A percentile compares a stretch with the other conserved stretches of the same genome.
Evolutionary conservation across 2,888 invertebrate genomes (phyloP).

Genomic region (Nemotelus pantherinus): DNA sequence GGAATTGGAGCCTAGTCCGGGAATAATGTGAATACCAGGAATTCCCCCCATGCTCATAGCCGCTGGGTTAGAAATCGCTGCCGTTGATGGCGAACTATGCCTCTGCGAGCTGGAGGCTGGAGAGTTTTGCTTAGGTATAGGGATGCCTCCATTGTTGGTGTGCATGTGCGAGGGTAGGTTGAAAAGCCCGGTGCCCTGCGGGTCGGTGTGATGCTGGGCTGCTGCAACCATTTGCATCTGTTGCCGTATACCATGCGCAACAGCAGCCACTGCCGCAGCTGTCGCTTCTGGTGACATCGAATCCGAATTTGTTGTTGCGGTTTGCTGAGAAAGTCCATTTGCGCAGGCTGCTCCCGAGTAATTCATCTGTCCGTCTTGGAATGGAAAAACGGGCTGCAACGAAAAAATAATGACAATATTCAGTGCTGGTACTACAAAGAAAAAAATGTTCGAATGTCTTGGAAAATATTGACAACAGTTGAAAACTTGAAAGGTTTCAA

Average conservation of each 20-base stretch:
- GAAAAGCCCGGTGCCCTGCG: conserved; percentile 66
- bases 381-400: conserved; percentile 66
- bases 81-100: conserved; percentile 50
- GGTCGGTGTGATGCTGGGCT: conserved; percentile 67
- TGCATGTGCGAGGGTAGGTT: conserved; percentile 61
- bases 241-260: conserved; percentile 84
- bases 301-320: conserved; percentile 66
- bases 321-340: conserved; percentile 69
- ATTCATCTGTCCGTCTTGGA: conserved; percentile 73
- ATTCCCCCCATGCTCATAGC: conserved; percentile 54
- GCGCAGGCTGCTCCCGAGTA: conserved; percentile 70
- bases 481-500: no score
- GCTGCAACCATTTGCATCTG: conserved; percentile 80
- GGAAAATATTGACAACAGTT: no score
- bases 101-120: conserved; percentile 63
- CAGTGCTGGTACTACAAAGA: conserved; percentile 1
- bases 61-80: conserved; percentile 55
- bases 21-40: conserved; percentile 54
- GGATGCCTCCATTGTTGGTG: conserved; percentile 55
- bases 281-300: conserved; percentile 75
- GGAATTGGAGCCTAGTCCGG: conserved; percentile 51
- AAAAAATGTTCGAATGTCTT: neutral
- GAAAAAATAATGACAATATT: conserved; percentile 41
- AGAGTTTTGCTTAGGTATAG: conserved; percentile 63
- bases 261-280: conserved; percentile 86